phyloP scores from a whole-genome alignment of 2,888 invertebrate species.

The Chouioia cunea region DNA sequence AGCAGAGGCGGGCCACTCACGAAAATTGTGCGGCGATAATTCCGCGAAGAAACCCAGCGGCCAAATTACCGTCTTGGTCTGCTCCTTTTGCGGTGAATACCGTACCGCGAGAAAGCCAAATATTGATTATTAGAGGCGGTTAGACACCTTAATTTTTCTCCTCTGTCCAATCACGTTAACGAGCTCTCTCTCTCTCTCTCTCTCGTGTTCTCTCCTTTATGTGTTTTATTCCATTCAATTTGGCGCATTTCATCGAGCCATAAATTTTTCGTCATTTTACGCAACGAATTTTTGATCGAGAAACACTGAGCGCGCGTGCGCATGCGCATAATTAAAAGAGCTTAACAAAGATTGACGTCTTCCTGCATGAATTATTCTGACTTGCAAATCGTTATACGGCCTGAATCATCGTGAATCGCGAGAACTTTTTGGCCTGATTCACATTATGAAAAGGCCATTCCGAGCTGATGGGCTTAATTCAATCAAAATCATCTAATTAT shows the following conservation, averaged over 20 bases:
- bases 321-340: not conserved
- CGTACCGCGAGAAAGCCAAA: constrained; percentile 18
- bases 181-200: not conserved
- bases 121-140: constrained; percentile 42
- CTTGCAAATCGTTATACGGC: too few species aligned
- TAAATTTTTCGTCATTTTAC: too few species aligned
- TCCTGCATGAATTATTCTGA: too few species aligned
- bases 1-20: not conserved
- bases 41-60: constrained; percentile 33
- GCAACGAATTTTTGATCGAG: too few species aligned
- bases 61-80: constrained; percentile 24
- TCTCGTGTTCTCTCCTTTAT: too few species aligned
- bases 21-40: constrained; percentile 38
- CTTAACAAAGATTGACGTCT: too few species aligned
- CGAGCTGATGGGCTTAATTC: constrained; percentile 1
- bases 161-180: constrained; percentile 25
- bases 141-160: constrained; percentile 30
- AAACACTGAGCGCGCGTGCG: not conserved
- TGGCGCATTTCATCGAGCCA: too few species aligned
- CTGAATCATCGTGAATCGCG: too few species aligned
- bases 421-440: too few species aligned
- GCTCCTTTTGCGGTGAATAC: not conserved
- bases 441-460: not conserved
- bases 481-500: not conserved
- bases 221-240: too few species aligned